phyloP scores from a whole-genome alignment of 2,113 vertebrate species.

The Platycercus adscitus region DNA sequence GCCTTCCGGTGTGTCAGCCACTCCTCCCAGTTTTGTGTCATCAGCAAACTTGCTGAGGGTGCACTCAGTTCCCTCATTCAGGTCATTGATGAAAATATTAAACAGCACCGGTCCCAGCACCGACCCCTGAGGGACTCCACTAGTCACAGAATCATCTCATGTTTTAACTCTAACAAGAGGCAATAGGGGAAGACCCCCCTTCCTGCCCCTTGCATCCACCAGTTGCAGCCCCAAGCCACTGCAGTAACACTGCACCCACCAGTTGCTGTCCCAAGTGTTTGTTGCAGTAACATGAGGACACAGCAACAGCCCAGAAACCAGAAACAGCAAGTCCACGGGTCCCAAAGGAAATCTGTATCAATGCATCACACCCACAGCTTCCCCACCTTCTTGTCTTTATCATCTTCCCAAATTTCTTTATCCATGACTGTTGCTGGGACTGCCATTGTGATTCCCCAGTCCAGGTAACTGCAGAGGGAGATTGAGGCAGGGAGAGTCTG shows the following conservation, averaged over 20 bases:
- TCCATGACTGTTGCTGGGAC: accelerated
- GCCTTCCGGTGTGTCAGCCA: too few species aligned
- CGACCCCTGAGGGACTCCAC: too few species aligned
- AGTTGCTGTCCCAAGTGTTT: accelerated
- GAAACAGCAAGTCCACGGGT: neutral
- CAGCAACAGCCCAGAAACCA: neutral
- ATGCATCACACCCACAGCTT: neutral
- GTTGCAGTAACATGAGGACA: neutral
- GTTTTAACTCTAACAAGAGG: neutral
- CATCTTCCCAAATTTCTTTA: neutral
- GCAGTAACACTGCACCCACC: neutral
- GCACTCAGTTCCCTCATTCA: too few species aligned
- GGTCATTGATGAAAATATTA: too few species aligned
- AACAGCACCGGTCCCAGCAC: too few species aligned
- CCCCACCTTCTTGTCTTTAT: neutral
- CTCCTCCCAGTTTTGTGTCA: too few species aligned
- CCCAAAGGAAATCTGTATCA: neutral
- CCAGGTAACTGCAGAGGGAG: neutral
- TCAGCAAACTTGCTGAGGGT: too few species aligned
- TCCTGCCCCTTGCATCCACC: neutral
- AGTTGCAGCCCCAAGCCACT: neutral
- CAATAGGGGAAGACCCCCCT: neutral
- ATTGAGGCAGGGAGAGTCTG: neutral
- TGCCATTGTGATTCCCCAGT: neutral
- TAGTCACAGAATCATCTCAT: neutral